Evolutionary conservation across 2,113 vertebrate genomes (phyloP).

Genomic region (Scolopax mira): DNA sequence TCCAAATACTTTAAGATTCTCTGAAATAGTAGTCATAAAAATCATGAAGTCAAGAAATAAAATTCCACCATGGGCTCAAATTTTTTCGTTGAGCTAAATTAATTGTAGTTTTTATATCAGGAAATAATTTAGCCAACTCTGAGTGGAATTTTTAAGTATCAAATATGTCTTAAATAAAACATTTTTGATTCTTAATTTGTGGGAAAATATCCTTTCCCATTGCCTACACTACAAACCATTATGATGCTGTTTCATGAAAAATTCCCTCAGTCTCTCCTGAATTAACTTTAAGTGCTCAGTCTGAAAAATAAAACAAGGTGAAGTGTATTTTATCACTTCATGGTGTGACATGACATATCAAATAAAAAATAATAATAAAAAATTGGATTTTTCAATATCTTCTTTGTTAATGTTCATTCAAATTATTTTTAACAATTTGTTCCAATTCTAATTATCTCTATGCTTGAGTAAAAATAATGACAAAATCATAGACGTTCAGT

Average conservation of each 20-base stretch:
- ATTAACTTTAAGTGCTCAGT: background rate
- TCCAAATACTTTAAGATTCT: background rate
- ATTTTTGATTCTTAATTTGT: background rate
- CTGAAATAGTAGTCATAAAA: background rate
- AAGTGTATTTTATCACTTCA: background rate
- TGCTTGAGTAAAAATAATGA: background rate
- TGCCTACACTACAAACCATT: background rate
- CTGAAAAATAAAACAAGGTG: background rate
- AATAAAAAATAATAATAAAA: background rate
- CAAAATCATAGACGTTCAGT: background rate
- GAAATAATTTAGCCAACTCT: background rate
- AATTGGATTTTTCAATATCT: background rate
- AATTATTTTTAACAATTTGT: slow-evolving; percentile 17
- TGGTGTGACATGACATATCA: background rate
- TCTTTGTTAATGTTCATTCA: background rate
- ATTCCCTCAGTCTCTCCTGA: background rate
- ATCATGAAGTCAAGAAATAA: background rate
- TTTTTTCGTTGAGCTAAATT: background rate
- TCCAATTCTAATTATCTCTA: background rate
- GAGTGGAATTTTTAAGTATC: background rate
- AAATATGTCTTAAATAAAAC: background rate
- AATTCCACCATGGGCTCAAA: background rate
- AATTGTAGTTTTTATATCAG: background rate
- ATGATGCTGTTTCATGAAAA: background rate
- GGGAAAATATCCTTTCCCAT: background rate